Evolutionary conservation across 1,140 invertebrate genomes (phyloP), one percentile per base, ranked within the genome.

Genomic region (Oryctes rhinoceros): DNA sequence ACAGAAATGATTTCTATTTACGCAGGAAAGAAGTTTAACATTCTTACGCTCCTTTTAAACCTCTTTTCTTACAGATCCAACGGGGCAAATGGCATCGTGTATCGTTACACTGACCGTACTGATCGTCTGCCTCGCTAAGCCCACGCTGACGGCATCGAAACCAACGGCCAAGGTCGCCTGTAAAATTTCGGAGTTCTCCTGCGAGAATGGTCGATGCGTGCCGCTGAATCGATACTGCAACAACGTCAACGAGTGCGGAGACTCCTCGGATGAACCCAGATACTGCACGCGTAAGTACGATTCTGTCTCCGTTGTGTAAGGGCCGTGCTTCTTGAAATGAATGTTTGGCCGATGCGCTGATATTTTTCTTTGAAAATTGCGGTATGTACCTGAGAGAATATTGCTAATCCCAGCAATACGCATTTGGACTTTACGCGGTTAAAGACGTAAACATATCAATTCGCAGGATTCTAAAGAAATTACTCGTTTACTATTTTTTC

Each of bases 201-300:
- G 95, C 88, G 89, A 89, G 80, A 96, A 96, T 88, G 93, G 93
- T 78, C 91, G 91, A 83, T 97, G 96, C 89, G 90, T 96, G 80
- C 91, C 93, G 78, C 90, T 94, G 77, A 95, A 94, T 88, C 91
- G 93, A 85, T 95, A 92, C 87, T 97, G 96, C 89, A 94, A 97
- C 87, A 92, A 93, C 82, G 90, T 91, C 80, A 93, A 96, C 87
- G 94, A 97, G 86, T 97, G 96, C 84, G 94, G 94, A 1, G 96
- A 97, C 86, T 92, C 91, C 44, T 94, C 93, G 59, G 95, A 97
- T 87, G 96, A 97, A 86, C 93, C 94, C 39, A 90, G 94, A 84
- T 93, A 94, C 86, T 97, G 96, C 86, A 94, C 95, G 87, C 94
- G 96, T 97, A 88, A 95, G 95, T 94, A 80, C 3, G 4, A 3